These are phyloP conservation scores for Nannobrachium achirus DNA, from an alignment of 2,113 vertebrate species.

Conservation along the genomic window DNA sequence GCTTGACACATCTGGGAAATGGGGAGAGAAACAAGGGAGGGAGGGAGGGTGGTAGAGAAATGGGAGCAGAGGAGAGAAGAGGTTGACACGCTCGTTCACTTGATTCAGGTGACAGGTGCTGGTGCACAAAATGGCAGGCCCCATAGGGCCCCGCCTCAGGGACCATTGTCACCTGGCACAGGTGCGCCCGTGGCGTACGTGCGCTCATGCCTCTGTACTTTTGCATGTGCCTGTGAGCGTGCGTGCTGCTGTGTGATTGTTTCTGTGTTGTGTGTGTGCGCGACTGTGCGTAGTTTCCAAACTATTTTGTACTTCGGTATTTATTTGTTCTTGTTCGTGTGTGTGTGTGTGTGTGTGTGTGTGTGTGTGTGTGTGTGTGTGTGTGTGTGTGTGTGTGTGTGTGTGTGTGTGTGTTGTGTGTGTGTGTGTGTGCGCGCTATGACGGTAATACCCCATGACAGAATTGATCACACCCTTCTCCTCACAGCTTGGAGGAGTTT, in stretches of 20 bases:
- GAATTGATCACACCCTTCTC: constrained; percentile 74
- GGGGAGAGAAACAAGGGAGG: constrained; percentile 12
- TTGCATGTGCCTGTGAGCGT: background rate
- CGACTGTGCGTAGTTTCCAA: constrained; percentile 12
- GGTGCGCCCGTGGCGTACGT: background rate
- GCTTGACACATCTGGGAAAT: constrained; percentile 56
- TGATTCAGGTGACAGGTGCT: constrained; percentile 72
- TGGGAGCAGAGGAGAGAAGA: constrained; percentile 14
- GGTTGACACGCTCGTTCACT: constrained; percentile 52
- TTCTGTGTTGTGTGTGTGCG: constrained; percentile 24
- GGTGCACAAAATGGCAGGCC: constrained; percentile 69
- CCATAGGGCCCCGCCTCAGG: constrained; percentile 59
- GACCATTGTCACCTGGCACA: constrained; percentile 26
- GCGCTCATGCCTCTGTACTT: background rate
- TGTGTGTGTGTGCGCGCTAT: constrained; percentile 28
- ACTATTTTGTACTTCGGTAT: constrained; percentile 38
- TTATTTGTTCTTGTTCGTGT: constrained; percentile 9
- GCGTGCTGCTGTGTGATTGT: constrained; percentile 26
- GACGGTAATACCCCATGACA: constrained; percentile 67
- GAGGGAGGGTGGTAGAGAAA: background rate
- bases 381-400: constrained; percentile 15
- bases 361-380: background rate
- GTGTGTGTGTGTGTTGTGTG: background rate
- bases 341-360: constrained; percentile 40
- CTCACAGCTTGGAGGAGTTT: constrained; percentile 59